Base-by-base conservation (phyloP, 2,888 invertebrate species). In the Nowickia ferox region DNA sequence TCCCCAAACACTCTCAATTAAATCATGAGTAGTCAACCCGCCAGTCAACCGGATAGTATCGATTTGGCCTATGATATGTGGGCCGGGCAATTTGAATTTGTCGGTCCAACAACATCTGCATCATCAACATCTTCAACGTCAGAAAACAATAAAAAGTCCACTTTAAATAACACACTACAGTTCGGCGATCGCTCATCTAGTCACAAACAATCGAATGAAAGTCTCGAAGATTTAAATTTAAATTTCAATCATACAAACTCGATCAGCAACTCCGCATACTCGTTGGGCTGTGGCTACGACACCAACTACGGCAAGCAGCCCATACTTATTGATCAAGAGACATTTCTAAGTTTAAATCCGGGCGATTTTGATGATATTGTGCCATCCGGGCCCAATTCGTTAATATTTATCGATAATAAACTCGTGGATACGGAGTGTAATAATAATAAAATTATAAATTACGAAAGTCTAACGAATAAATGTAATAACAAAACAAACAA, bases 21-120 rank as follows among this genome's bases (percentile, higher is more conserved):
- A 91, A 92, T 89, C 89, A 92, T 92, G 92, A 91, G 88, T 90
- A 92, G 92, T 90, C 90, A 92, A 91, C 91, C 93, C 88, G 89
- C 92, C 87, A 93, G 93, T 89, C 93, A 93, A 90, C 93, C 93
- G 90, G 95, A 95, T 88, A 94, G 94, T 90, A 92, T 95, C 89
- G 96, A 96, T 90, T 94, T 97, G 93, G 96, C 96, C 92, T 96
- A 96, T 92, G 97, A 97, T 91, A 95, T 97, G 95, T 97, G 97
- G 97, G 96, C 97, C 92, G 97, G 97, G 83, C 97, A 97, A 93
- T 97, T 97, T 90, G 96, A 97, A 93, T 96, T 97, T 93, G 95
- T 96, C 89, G 96, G 96, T 59, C 91, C 89, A 84, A 89, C 89
- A 89, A 86, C 87, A 87, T 88, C 85, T 85, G 78, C 89, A 85